Evolutionary conservation across 1,140 invertebrate genomes (phyloP), one percentile per base, ranked within the genome.

Genomic region (Pseudobourletiella spinata): DNA sequence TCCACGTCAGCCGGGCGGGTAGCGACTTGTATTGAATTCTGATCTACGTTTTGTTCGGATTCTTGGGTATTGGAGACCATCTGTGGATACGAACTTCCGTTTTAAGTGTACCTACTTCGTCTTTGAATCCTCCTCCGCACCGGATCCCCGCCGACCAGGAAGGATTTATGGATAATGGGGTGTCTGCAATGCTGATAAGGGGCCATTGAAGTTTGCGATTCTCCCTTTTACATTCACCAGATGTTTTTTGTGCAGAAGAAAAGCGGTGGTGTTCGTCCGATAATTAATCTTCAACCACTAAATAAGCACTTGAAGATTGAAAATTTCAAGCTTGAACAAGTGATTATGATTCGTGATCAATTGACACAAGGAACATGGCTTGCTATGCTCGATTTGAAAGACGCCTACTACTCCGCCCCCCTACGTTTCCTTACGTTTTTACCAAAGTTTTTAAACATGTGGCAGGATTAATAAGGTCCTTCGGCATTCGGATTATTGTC

Each of bases 311-410:
- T 55, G 3, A 35, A 39, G 11, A 22, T 24, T 35, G 8, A 6
- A 3, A 15, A 55, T 35, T 55, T 55, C 20, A 55, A 55, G 28
- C 44, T 65, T 50, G 57, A 65, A 24, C 14, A 3, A 18, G 18
- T 54, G 16, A 18, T 16, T 2, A 30, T 25, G 8, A 28, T 54
- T 16, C 14, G 52, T 2, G 54, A 65, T 22, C n/a, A 55, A 14
- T 2, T 61, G 11, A 14, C 18, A 2, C n/a, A 55, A 48, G 32
- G 26, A 11, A 28, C 18, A 28, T 56, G 30, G 24, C 57, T 65
- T 52, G 22, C n/a, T n/a, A 62, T 57, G 26, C 22, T 65, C 3
- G 64, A 65, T 43, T 29, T 65, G 4, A 62, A 62, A 24, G 64
- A 65, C 35, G 64, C 59, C 8, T 65, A 65, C 29, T 54, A 56